Evolutionary conservation across 2,113 vertebrate genomes (phyloP).

Genomic region (Dendropsophus ebraccatus): DNA sequence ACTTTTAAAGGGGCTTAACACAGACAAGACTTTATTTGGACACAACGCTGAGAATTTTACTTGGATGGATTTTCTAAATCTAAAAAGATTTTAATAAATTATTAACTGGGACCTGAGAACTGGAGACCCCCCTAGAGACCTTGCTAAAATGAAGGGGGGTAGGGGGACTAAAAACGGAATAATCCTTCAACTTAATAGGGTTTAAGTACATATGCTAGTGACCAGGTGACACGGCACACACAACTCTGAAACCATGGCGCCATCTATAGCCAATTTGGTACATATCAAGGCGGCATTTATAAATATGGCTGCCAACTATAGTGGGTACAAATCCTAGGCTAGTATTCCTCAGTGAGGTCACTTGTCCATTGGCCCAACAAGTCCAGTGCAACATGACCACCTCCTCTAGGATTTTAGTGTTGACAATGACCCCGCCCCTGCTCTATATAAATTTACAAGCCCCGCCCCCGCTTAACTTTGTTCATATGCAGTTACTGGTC

Average conservation of each 20-base stretch:
- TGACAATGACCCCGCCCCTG: neutral
- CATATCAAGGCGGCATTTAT: too few species aligned
- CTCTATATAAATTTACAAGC: neutral
- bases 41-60: neutral
- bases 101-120: too few species aligned
- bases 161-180: too few species aligned
- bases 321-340: too few species aligned
- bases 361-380: neutral
- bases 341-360: neutral
- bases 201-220: too few species aligned
- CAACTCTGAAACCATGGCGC: neutral
- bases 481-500: constrained; percentile 30
- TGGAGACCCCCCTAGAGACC: too few species aligned
- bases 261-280: neutral
- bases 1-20: neutral
- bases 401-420: neutral
- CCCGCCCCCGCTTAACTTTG: neutral
- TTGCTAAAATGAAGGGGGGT: too few species aligned
- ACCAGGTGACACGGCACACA: too few species aligned
- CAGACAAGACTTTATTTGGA: neutral
- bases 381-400: neutral
- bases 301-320: too few species aligned
- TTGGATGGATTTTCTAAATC: neutral
- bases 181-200: too few species aligned
- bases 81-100: too few species aligned